Evolutionary conservation across 2,888 invertebrate species (phyloP), one percentile per base, ranked within the genome.

Genomic region (Lacanobia oleracea): DNA sequence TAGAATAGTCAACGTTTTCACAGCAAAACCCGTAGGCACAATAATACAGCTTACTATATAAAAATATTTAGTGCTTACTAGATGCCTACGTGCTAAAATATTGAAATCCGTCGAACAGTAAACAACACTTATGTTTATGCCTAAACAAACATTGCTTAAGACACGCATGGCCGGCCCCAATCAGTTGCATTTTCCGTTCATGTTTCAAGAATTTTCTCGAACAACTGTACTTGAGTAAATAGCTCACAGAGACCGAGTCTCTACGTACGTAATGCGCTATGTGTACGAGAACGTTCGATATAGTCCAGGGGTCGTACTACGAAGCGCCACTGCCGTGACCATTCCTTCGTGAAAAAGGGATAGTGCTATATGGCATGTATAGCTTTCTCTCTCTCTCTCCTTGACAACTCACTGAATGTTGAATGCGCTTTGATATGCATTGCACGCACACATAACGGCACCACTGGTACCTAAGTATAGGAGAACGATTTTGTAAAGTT

Each of bases 131-230:
- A 61, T 21, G 6, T 73, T 62, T 48, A 12, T 50, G 73, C 14
- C n/a, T 37, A 73, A 59, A 45, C 43, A 27, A 57, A 45, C 23
- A 40, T 21, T 0, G 18, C 14, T 48, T 18, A 66, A 23, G 10
- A 0, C 59, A 73, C 50, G 60, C 67, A 33, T 40, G 27, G 18
- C n/a, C 18, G 60, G 27, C 65, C 18, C 23, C 45, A 75, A 48
- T 27, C 53, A 54, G 12, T 71, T 62, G 57, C 61, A 48, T 66
- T 82, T 74, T 74, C 77, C 81, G 69, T 74, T 79, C 43, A 67
- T 48, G 33, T 67, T 54, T 63, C 40, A 50, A 51, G 78, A 66
- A 75, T 81, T 72, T 77, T 82, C 81, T 82, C 62, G 82, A 69
- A 81, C 59, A 51, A 3, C 9, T 8, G 40, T 14, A 37, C 57